These are phyloP conservation scores for Busseola fusca DNA, from an alignment of 2,888 invertebrate species.

Conservation along the genomic window DNA sequence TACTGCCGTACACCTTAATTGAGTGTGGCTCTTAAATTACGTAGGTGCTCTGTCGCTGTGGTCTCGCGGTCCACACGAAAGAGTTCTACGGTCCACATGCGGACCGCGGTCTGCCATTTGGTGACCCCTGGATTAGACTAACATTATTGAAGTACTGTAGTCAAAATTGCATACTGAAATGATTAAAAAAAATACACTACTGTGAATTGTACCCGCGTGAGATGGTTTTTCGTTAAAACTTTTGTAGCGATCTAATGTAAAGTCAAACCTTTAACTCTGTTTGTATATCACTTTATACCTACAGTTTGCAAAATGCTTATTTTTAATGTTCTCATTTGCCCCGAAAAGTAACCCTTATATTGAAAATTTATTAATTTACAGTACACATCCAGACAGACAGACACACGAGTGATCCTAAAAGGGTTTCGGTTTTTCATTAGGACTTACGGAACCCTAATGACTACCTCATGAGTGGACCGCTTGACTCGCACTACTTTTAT, in stretches of 20 bases:
- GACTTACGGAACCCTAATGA: neutral
- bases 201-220: no score
- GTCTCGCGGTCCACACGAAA: no score
- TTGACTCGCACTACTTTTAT: conserved; percentile 15
- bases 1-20: no score
- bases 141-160: no score
- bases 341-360: neutral
- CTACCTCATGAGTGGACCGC: neutral
- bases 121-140: neutral
- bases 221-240: no score
- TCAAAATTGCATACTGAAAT: no score
- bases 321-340: neutral
- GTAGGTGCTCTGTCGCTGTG: no score
- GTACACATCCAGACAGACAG: neutral
- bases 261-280: neutral
- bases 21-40: no score
- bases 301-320: neutral
- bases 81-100: no score
- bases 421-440: neutral
- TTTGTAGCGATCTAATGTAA: neutral
- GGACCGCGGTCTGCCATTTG: no score
- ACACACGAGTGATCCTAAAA: neutral
- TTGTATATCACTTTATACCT: neutral
- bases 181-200: no score
- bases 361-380: neutral